Evolutionary conservation across 2,113 vertebrate species (phyloP), one percentile per base, ranked within the genome.

Genomic region (Heterocephalus glaber): DNA sequence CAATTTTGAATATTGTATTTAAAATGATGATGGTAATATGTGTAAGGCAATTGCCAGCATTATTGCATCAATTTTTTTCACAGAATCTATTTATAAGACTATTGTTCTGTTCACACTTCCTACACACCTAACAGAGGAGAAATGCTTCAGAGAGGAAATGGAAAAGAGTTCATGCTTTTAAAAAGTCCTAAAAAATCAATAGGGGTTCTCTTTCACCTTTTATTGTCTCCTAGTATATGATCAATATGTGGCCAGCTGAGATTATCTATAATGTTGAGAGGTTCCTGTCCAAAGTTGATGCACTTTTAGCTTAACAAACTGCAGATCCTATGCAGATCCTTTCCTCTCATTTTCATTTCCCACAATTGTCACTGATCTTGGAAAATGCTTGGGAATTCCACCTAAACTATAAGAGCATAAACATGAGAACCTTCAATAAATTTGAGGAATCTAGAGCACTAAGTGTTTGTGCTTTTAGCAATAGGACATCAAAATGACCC

Each of bases 171-270:
- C 26, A 54, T 60, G n/a, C 30, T 68, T 92, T 79, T 70, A 58
- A 95, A 93, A 96, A 26, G 19, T 30, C 86, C 72, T 92, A 63
- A 60, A 76, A 72, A 79, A n/a, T 94, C 63, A 74, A 70, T 52
- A 79, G 52, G 20, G 7, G 33, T 13, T 72, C 52, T 24, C 1
- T 84, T 89, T 92, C 83, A 81, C 24, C 35, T 83, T 74, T 58
- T 28, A 38, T 24, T 94, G 4, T 82, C 87, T 94, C 11, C 38
- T 65, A 30, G 52, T 70, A 20, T 63, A 52, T 72, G 76, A 92
- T 94, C 70, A 35, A 35, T 95, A 72, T 76, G 54, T 66, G 35
- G 49, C 80, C 4, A 47, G 38, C 35, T 28, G 24, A 91, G 30
- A 49, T 3, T 30, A 61, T 90, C 47, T 60, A 11, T 44, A 33